Evolutionary conservation across 2,113 vertebrate species (phyloP), one percentile per base, ranked within the genome.

Genomic region (Sinocyclocheilus anophthalmus): DNA sequence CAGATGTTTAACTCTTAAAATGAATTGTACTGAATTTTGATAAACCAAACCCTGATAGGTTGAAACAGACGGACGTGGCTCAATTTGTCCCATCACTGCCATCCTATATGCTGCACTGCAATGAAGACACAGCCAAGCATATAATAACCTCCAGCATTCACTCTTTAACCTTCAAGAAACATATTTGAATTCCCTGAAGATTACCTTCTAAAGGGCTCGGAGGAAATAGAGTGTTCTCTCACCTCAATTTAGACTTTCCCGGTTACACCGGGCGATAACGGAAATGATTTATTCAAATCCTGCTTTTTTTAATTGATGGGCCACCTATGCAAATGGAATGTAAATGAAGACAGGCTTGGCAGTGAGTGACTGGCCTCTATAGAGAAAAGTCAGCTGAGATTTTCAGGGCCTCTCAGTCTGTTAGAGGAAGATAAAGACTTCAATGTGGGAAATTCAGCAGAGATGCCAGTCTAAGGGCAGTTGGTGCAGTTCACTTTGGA

Each of bases 261-360:
- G 92, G 92, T 92, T 93, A 92, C 90, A 90, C 91, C 90, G 82
- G 87, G 89, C 61, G 94, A 95, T 95, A 94, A 94, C 91, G 84
- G 90, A 91, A 92, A 90, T 92, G 92, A 94, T 94, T 93, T 94
- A 95, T 95, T 95, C 92, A 95, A 95, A 94, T 95, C 94, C 93
- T 91, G 87, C 90, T 88, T 91, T 89, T 33, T 91, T 93, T 92
- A 94, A 93, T 93, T 93, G 93, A 93, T 91, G 91, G 92, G 91
- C 88, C 89, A 91, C 92, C 92, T 92, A 92, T 90, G 90, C 89
- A 92, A 93, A 95, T 91, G 92, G 93, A 92, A 95, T 93, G 94
- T 92, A 93, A 94, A 94, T 94, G 92, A 94, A 93, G 80, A 78
- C 37, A 20, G 70, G 57, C 59, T 72, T 79, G 67, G 81, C 90